Evolutionary conservation across 2,797 vertebrate genomes (phyloP), one percentile per base, ranked within the genome.

Genomic region (Hydrocynus forskahlii): DNA sequence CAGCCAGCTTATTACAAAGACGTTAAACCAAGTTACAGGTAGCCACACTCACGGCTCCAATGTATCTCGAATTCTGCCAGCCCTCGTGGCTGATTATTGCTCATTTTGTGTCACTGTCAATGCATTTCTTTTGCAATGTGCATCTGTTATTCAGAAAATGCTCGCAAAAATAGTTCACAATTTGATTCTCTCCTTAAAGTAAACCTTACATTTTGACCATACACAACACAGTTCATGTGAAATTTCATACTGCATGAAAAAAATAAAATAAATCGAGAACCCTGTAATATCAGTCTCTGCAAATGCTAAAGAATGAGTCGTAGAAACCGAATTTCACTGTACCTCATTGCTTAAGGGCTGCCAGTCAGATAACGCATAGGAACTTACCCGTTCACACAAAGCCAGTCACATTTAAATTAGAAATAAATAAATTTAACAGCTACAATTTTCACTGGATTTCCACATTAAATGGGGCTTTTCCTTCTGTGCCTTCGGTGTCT

Each of bases 401-500:
- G 40, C 1, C 14, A 29, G 2, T 21, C 9, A 73, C 62, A 23
- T 40, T 75, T 70, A 63, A 76, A 48, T 82, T 71, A 69, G 43
- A 7, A 81, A 81, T 81, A 83, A 81, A 84, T 79, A 81, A 63
- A 74, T 12, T 45, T 29, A 54, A 68, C 35, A 70, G 72, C 17
- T n/a, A 16, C 12, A 50, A 52, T 29, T 59, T 59, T 4, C 14
- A 73, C 14, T 23, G 57, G 35, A 66, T 68, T 73, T 21, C 52
- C n/a, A 73, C 59, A 76, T 52, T 57, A 21, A 60, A 71, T 0
- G 5, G 13, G 25, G 23, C 25, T 62, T 38, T 35, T 64, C 5
- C 7, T 57, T 67, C 63, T 14, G 40, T 60, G 23, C 38, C 29
- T 64, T 16, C 5, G 12, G 40, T 60, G 23, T 19, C 29, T 64